Percentiles rank a stretch among this genome's conserved stretches.
These are phyloP conservation scores for Latrodectus elegans DNA, from an alignment of 2,888 invertebrate species.

Conservation along the genomic window DNA sequence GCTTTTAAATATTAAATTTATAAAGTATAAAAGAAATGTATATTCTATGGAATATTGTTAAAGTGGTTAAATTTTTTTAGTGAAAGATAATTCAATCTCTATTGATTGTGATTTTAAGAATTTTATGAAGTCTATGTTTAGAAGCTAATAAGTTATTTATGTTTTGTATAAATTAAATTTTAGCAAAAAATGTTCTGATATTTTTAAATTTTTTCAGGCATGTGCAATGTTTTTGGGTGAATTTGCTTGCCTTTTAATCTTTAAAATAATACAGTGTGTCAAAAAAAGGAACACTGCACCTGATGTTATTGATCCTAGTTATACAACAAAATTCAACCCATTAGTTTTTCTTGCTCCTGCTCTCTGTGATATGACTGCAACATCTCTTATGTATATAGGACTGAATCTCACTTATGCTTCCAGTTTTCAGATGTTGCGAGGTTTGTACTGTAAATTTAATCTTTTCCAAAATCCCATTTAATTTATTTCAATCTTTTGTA, in stretches of 20 bases:
- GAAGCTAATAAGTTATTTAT: not conserved
- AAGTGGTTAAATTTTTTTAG: too few relatives aligned
- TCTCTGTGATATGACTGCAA: slow-evolving; percentile 90
- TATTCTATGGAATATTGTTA: too few relatives aligned
- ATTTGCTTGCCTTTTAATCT: slow-evolving; percentile 87
- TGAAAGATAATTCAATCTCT: too few relatives aligned
- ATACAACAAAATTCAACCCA: slow-evolving; percentile 83
- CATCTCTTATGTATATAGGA: slow-evolving; percentile 92
- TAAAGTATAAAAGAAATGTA: too few relatives aligned
- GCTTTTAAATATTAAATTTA: too few relatives aligned
- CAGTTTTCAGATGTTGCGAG: slow-evolving; percentile 97
- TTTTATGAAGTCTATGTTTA: not conserved
- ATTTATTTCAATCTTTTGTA: not conserved
- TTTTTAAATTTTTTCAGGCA: slow-evolving; percentile 77
- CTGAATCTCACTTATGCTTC: slow-evolving; percentile 92
- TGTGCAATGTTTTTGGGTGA: slow-evolving; percentile 96
- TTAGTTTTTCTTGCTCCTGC: slow-evolving; percentile 89
- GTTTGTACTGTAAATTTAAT: slow-evolving; percentile 74
- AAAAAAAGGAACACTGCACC: slow-evolving; percentile 74
- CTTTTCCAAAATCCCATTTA: not conserved
- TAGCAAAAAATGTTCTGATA: too few relatives aligned
- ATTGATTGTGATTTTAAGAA: too few relatives aligned
- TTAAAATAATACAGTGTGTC: slow-evolving; percentile 80
- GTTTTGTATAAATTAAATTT: too few relatives aligned
- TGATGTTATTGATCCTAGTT: slow-evolving; percentile 81